Evolutionary conservation across 1,140 invertebrate genomes (phyloP), one percentile per base, ranked within the genome.

Genomic region (Drosophila leontia): DNA sequence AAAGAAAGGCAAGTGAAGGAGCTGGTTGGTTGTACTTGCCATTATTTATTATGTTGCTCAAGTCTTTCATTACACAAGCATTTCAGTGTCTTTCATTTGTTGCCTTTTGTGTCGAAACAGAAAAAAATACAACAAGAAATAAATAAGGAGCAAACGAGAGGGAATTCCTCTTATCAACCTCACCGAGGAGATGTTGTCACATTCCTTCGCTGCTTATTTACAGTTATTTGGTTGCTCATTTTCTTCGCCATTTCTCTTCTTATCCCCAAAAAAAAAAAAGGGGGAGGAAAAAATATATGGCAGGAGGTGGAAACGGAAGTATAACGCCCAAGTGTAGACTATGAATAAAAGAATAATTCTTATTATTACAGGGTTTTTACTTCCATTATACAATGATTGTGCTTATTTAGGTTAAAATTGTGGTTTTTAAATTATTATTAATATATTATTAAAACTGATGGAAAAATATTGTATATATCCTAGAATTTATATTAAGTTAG

Each of bases 41-140:
- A 90, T 90, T 90, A 90, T 90, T 90, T 90, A 90, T 90, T 90
- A 90, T 85, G 88, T 90, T 91, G 69, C 80, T 85, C 85, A 64
- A 85, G 85, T 90, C 85, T 91, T 90, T 90, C 81, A 90, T 90
- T 90, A 85, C 75, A 79, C 51, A 79, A 82, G 83, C 79, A 90
- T 90, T 90, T 90, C 74, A 64, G 76, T 78, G 80, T 78, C 84
- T 74, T 68, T 83, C 80, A 83, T 87, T 87, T 86, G 83, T 82
- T 82, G 82, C 55, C 79, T 61, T 78, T 77, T 84, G 77, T 68
- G 67, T 13, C 41, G 17, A 56, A 58, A 63, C 17, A 29, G 17
- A 17, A 45, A 53, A 17, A 17, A 42, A 42, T 44, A 15, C n/a
- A 39, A 47, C 34, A 39, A 23, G 50, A 8, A 19, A 47, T 35